Evolutionary conservation across 2,888 invertebrate species (phyloP), one percentile per base, ranked within the genome.

Genomic region (Agonopterix heracliana): DNA sequence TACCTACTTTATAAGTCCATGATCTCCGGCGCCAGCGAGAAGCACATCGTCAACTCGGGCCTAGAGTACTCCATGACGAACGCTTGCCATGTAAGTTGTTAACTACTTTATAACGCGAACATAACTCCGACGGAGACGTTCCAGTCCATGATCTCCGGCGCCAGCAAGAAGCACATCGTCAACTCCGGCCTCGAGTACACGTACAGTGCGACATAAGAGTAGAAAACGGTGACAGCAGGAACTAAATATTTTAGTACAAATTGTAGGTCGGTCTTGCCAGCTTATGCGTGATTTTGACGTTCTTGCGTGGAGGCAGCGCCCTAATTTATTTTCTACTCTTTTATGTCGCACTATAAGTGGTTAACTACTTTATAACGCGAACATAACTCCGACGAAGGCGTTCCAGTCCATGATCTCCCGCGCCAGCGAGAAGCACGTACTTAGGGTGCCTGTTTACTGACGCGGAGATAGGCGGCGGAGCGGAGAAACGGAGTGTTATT

Each of bases 41-140:
- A 93, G 71, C 95, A 95, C 71, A 95, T 96, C 64, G 96, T 96
- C 26, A 93, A 94, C 80, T 95, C 95, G 41, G 96, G 96, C 47
- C 89, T 96, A 48, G 95, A 94, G 68, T 94, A 93, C 78, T 94
- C 95, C 52, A 96, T 96, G 95, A 92, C 91, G 63, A 91, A 93
- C 57, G 93, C 95, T 12, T 92, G 92, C 52, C 74, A 82, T 64
- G 92, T 78, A 42, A 56, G 54, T 9, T 5, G 10, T 36, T 9
- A 3, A 1, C 36, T 9, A 36, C 36, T 9, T 36, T 36, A n/a
- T n/a, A n/a, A 85, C 63, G 90, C 89, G 59, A 82, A 81, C 76
- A 81, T 89, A 49, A 48, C 77, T 11, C 93, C 95, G 34, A 92
- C 93, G 36, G 88, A 91, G 55, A 81, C 90, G 60, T 95, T 95